A percentile compares a stretch with the other conserved stretches of the same genome.
Conservation (phyloP, 2,888 invertebrate species). For the Leptinotarsa rubiginosa region DNA sequence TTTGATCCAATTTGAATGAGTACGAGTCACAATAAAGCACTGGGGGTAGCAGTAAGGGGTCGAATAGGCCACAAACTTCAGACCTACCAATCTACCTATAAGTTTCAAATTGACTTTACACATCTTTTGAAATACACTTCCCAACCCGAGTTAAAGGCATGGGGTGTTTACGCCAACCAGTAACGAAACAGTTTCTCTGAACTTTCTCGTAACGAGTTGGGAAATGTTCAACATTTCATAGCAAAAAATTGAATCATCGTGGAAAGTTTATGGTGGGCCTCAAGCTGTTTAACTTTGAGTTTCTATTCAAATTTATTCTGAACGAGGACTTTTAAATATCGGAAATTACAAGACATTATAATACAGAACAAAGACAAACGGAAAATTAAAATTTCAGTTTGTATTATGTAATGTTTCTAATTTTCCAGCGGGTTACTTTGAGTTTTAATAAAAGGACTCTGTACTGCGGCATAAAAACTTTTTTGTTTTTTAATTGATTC, state of each 20-base stretch:
- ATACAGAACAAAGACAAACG: slow-evolving; percentile 49
- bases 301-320: slow-evolving; percentile 46
- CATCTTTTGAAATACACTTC: background rate
- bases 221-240: background rate
- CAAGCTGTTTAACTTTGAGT: slow-evolving; percentile 42
- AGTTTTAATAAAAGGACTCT: slow-evolving; percentile 33
- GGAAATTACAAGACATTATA: slow-evolving; percentile 45
- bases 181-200: slow-evolving; percentile 1
- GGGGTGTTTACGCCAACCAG: background rate
- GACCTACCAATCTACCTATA: too few species aligned
- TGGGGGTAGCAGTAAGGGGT: too few species aligned
- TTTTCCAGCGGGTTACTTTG: slow-evolving; percentile 36
- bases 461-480: slow-evolving; percentile 24
- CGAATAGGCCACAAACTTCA: too few species aligned
- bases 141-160: background rate
- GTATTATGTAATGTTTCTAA: slow-evolving; percentile 42
- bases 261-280: slow-evolving; percentile 40
- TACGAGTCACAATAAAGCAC: too few species aligned
- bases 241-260: slow-evolving; percentile 21
- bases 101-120: background rate
- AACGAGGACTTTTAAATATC: slow-evolving; percentile 46
- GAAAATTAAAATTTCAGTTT: slow-evolving; percentile 50
- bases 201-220: background rate
- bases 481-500: slow-evolving; percentile 35
- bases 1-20: too few species aligned